Base-by-base conservation (phyloP, 1,140 invertebrate genomes). In the Nasonia vitripennis region DNA sequence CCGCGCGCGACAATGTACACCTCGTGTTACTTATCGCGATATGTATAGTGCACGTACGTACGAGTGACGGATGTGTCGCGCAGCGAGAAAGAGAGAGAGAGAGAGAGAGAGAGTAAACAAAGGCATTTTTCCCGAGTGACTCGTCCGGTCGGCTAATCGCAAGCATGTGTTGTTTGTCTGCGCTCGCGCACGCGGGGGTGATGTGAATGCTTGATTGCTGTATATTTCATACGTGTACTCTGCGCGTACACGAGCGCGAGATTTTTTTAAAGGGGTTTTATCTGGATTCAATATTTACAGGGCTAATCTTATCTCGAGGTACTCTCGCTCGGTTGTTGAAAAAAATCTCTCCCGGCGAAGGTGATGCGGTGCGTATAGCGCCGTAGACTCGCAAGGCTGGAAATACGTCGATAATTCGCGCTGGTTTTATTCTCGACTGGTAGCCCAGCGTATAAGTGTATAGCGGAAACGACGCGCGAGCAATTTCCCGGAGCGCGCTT, bases 211-310 rank as follows among this genome's bases (percentile, higher is more conserved):
- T 7, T 62, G 55, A 62, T 62, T 62, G 17, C 7, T 20, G 55
- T 17, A 51, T 51, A 14, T 14, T 51, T 11, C 12, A 17, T 51
- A 17, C 12, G 27, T 27, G 27, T 27, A 27, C 27, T 27, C 27
- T 27, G 27, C 27, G 27, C 27, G 27, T 27, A 27, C 27, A 11
- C 48, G 48, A 1, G 12, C 48, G 12, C 20, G 55, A n/a, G 55
- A 55, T 55, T 62, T 62, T 7, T 62, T n/a, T 62, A 51, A 51
- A 62, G 17, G 55, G 55, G 55, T 62, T 62, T 20, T 62, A 17
- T n/a, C 55, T 62, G 55, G 55, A 62, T n/a, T 62, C n/a, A 62
- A 62, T 62, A 62, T 62, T 62, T 62, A 62, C 55, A n/a, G 55
- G 55, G 7, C 55, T n/a, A 62, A 62, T 62, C 55, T 62, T 62